These are phyloP conservation scores for Varecia variegata DNA, from an alignment of 2,797 vertebrate genomes.

Conservation along the genomic window DNA sequence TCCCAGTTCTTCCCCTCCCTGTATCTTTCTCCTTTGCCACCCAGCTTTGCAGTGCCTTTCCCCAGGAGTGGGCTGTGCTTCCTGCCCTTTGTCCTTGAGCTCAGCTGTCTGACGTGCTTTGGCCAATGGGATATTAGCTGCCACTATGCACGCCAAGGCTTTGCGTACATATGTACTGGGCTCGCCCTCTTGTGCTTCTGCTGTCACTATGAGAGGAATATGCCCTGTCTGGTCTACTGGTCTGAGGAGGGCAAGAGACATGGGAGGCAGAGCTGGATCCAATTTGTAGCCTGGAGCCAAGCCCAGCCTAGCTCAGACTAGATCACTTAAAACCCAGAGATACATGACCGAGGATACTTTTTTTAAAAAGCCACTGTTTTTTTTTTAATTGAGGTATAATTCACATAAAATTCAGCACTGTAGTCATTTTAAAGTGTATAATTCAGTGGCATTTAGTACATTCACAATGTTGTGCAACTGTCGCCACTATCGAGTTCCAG, in stretches of 20 bases:
- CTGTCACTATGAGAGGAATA: not conserved
- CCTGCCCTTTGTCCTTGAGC: not conserved
- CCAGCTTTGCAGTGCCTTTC: not conserved
- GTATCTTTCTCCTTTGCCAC: not conserved
- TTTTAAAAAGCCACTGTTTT: not conserved
- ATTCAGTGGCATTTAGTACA: not conserved
- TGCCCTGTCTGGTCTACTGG: not conserved
- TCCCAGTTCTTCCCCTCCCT: not conserved
- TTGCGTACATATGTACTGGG: not conserved
- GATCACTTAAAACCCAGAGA: not conserved
- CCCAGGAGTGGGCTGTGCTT: accelerated
- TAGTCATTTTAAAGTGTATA: not conserved
- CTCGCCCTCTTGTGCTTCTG: not conserved
- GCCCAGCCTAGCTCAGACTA: not conserved
- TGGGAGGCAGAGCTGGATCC: not conserved
- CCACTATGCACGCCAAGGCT: not conserved
- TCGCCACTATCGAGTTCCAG: not conserved
- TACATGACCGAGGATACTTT: not conserved
- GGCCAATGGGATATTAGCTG: not conserved
- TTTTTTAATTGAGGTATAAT: not conserved
- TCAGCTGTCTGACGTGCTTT: not conserved
- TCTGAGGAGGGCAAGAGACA: not conserved
- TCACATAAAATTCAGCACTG: not conserved
- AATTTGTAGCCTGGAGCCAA: not conserved
- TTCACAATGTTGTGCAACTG: not conserved